Evolutionary conservation across 1,140 invertebrate species (phyloP), one percentile per base, ranked within the genome.

Genomic region (Tetramorium simillimum): DNA sequence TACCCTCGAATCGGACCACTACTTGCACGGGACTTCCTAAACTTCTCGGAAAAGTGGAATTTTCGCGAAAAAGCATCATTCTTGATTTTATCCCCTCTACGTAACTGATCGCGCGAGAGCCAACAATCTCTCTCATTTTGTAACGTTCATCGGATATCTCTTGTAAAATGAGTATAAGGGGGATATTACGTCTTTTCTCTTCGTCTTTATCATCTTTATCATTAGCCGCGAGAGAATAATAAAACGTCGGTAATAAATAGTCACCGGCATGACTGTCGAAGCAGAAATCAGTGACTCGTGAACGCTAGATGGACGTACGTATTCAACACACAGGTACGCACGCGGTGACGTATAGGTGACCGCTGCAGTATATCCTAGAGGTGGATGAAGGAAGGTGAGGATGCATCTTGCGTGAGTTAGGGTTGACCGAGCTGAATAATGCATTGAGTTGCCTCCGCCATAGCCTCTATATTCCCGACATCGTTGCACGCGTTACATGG

Each of bases 341-440:
- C 28, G 49, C 28, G 62, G 33, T 46, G 46, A 58, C 28, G 49
- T 65, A 53, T 63, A 43, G 78, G 77, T 89, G 89, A 89, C 85
- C 86, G 81, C 62, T 37, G 81, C 49, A 70, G 88, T 76, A 72
- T 90, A 88, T 91, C 88, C 77, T 43, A 33, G 87, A 90, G 86
- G 86, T 75, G 75, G 81, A 28, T 76, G 77, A 90, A 86, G 90
- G 87, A 86, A 86, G 77, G 69, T 62, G 89, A 88, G 89, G 90
- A 92, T 93, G 92, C 92, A 92, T 93, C 93, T 93, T 94, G 93
- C 93, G 93, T 94, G 92, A 94, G 93, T 93, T 93, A 93, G 93
- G 93, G 92, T 92, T 93, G 92, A 90, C 90, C 89, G 90, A 91
- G 67, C 92, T 94, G 93, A 94, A 94, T 94, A 94, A 94, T 94